Percentiles rank a stretch among this genome's conserved stretches.
These are phyloP conservation scores for Poeciliopsis presidionis DNA, from an alignment of 2,797 vertebrate genomes.

Conservation along the genomic window DNA sequence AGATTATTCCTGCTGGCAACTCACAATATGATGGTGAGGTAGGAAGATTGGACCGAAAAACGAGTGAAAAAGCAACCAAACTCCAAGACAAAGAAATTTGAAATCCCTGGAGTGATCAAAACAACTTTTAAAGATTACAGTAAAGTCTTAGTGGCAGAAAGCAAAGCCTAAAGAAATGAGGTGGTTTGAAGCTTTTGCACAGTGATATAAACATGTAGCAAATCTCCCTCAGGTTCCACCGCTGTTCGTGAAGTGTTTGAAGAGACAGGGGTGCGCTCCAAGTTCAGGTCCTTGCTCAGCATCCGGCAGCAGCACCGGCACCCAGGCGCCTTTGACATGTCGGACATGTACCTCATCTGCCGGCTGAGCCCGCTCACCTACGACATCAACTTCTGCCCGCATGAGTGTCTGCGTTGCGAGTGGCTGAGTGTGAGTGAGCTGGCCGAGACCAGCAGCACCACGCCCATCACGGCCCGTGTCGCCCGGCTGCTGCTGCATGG, in stretches of 20 bases:
- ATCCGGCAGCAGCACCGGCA: conserved; percentile 92
- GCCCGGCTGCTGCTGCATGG: conserved; percentile 88
- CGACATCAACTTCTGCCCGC: conserved; percentile 87
- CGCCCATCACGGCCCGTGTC: conserved; percentile 87
- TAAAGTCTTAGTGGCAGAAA: not conserved
- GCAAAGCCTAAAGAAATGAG: not conserved
- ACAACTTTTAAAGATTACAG: not conserved
- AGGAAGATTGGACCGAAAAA: not conserved
- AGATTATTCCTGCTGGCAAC: not conserved
- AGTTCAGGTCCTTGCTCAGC: conserved; percentile 92
- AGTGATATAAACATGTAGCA: not conserved
- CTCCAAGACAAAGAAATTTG: not conserved
- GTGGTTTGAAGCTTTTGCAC: not conserved
- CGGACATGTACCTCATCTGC: conserved; percentile 94
- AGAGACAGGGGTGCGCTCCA: conserved; percentile 91
- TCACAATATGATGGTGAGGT: not conserved
- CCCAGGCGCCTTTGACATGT: conserved; percentile 91
- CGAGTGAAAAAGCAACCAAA: not conserved
- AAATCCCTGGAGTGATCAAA: not conserved
- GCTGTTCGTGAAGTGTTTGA: conserved; percentile 93
- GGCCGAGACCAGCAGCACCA: conserved; percentile 70
- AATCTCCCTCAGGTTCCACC: conserved; percentile 82
- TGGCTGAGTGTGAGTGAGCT: conserved; percentile 89
- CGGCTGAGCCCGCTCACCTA: conserved; percentile 87
- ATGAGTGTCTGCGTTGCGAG: conserved; percentile 90